A percentile compares a stretch with the other conserved stretches of the same genome.
Evolutionary conservation across 1,140 invertebrate genomes (phyloP).

Genomic region (Drosophila santomea): DNA sequence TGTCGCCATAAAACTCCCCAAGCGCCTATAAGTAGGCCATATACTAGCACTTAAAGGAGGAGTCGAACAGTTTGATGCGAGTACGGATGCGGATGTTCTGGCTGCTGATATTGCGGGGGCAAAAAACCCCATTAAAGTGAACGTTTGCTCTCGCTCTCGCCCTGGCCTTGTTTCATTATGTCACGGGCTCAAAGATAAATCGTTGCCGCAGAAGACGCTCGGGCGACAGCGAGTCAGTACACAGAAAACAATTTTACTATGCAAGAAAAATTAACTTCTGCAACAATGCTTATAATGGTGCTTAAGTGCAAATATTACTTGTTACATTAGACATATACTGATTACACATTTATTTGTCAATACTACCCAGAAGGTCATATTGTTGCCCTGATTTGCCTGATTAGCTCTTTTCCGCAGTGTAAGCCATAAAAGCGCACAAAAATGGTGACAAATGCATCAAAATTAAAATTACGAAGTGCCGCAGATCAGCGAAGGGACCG

Average conservation of each 20-base stretch:
- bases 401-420: background rate
- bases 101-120: conserved; percentile 6
- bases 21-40: conserved; percentile 51
- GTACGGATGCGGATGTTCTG: background rate
- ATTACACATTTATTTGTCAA: background rate
- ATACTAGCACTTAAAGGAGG: conserved; percentile 42
- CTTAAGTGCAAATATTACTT: background rate
- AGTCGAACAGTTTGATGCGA: conserved; percentile 16
- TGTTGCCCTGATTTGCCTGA: too few species aligned
- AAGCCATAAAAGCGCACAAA: conserved; percentile 24
- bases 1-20: conserved; percentile 38
- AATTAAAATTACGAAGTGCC: conserved; percentile 79
- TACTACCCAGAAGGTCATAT: too few species aligned
- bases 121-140: conserved; percentile 61
- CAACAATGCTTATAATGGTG: too few species aligned
- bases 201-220: conserved; percentile 37
- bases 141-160: conserved; percentile 47
- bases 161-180: conserved; percentile 68
- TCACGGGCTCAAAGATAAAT: conserved; percentile 68
- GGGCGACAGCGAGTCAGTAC: conserved; percentile 6
- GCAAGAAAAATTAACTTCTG: too few species aligned
- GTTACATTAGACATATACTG: background rate
- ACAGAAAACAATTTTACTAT: conserved; percentile 3
- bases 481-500: conserved; percentile 30
- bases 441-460: conserved; percentile 81